Conservation (phyloP, 2,113 vertebrate genomes). For the Oreochromis aureus region DNA sequence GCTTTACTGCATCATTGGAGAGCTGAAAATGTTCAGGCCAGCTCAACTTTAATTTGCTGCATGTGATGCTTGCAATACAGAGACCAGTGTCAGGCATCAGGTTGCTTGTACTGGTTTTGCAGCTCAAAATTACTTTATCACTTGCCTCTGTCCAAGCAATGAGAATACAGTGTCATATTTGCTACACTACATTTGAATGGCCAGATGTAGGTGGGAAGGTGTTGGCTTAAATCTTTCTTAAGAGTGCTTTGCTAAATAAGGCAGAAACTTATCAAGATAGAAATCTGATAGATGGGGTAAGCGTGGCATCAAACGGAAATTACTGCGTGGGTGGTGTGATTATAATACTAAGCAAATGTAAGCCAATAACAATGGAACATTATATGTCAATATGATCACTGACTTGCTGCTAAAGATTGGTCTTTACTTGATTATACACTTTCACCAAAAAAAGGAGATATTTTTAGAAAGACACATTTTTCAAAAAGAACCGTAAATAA, state of each 20-base stretch:
- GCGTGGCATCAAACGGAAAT: background rate
- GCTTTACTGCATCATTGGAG: background rate
- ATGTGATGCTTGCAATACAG: background rate
- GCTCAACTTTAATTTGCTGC: background rate
- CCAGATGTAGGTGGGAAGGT: background rate
- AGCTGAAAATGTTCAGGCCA: background rate
- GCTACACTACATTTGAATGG: background rate
- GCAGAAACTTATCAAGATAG: background rate
- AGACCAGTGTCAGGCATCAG: background rate
- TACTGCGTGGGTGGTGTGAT: background rate
- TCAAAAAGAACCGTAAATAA: background rate
- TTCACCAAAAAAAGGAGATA: background rate
- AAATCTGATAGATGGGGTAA: background rate
- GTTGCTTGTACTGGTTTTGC: background rate
- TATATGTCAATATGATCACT: background rate
- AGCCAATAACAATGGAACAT: background rate
- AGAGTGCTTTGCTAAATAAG: background rate
- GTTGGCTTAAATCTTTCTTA: background rate
- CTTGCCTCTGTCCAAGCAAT: accelerated
- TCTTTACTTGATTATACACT: background rate
- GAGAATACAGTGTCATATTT: background rate
- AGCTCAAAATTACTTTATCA: background rate
- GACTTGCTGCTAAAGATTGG: background rate
- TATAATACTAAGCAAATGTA: background rate
- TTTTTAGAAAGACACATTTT: background rate